Percentiles rank a stretch among this genome's conserved stretches.
Conservation (phyloP, 2,113 vertebrate species). For the Eudorcas thomsonii region DNA sequence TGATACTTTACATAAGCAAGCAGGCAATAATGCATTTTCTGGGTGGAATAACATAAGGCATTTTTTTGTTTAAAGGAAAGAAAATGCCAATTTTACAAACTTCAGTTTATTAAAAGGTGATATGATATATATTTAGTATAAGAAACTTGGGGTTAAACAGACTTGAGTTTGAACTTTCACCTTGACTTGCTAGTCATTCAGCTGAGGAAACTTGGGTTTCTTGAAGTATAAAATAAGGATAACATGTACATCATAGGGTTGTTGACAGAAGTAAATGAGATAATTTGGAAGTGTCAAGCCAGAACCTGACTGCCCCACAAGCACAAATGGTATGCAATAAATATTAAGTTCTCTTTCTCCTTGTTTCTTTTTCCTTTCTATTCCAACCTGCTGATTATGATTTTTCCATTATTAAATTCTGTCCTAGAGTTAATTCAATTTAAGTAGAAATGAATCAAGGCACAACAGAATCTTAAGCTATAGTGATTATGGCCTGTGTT, state of each 20-base stretch:
- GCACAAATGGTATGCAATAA: neutral
- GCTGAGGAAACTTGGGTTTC: neutral
- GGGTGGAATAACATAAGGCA: neutral
- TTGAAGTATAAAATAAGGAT: neutral
- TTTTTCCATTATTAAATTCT: neutral
- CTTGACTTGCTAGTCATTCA: neutral
- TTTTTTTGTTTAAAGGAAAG: neutral
- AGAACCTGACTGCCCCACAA: neutral
- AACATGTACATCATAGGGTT: neutral
- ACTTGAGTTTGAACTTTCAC: neutral
- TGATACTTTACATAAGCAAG: neutral
- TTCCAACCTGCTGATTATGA: neutral
- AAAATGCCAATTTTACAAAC: neutral
- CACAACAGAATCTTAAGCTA: neutral
- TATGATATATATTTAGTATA: neutral
- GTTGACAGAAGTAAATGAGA: constrained; percentile 16
- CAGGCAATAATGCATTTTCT: neutral
- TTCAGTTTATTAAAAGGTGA: neutral
- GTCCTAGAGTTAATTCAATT: neutral
- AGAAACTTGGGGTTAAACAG: neutral
- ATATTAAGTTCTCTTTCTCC: neutral
- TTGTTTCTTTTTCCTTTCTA: neutral
- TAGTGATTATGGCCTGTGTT: neutral
- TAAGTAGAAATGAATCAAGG: neutral
- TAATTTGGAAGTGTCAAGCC: neutral